These are phyloP conservation scores for Camarhynchus parvulus DNA, from an alignment of 2,113 vertebrate genomes.

Conservation along the genomic window DNA sequence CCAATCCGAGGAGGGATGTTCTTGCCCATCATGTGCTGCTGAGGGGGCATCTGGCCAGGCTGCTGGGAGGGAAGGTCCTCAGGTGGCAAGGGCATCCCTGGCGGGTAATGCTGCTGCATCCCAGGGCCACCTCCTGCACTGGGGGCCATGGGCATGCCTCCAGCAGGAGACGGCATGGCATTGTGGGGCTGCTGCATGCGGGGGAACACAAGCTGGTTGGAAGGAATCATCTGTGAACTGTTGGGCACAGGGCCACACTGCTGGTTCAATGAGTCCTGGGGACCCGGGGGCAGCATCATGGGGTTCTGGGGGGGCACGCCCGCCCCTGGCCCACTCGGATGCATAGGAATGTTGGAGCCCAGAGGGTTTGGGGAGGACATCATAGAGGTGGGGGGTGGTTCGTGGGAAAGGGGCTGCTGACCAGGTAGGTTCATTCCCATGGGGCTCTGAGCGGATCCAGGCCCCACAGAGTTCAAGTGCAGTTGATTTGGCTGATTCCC, in stretches of 20 bases:
- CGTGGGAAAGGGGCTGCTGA: constrained; percentile 89
- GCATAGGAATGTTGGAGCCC: constrained; percentile 85
- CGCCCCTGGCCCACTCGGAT: constrained; percentile 80
- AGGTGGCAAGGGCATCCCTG: constrained; percentile 77
- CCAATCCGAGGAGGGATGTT: constrained; percentile 81
- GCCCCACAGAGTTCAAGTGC: constrained; percentile 85
- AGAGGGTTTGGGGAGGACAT: constrained; percentile 89
- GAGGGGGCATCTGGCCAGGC: constrained; percentile 75
- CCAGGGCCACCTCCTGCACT: constrained; percentile 58
- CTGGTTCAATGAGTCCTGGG: constrained; percentile 81
- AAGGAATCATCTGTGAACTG: constrained; percentile 86
- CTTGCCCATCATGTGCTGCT: constrained; percentile 85
- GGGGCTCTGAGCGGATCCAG: constrained; percentile 87
- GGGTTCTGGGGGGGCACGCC: constrained; percentile 75
- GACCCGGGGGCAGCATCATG: constrained; percentile 77
- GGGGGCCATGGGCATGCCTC: constrained; percentile 61
- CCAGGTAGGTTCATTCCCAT: constrained; percentile 88
- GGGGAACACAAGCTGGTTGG: constrained; percentile 84
- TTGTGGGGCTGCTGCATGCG: constrained; percentile 82
- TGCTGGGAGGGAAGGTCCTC: constrained; percentile 85
- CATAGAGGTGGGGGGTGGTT: constrained; percentile 81
- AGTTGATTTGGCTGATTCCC: constrained; percentile 83
- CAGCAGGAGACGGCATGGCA: constrained; percentile 57
- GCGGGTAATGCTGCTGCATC: constrained; percentile 77
- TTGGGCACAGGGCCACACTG: constrained; percentile 78